Base-by-base conservation (phyloP, 1,140 invertebrate genomes). In the Lepeophtheirus salmonis region DNA sequence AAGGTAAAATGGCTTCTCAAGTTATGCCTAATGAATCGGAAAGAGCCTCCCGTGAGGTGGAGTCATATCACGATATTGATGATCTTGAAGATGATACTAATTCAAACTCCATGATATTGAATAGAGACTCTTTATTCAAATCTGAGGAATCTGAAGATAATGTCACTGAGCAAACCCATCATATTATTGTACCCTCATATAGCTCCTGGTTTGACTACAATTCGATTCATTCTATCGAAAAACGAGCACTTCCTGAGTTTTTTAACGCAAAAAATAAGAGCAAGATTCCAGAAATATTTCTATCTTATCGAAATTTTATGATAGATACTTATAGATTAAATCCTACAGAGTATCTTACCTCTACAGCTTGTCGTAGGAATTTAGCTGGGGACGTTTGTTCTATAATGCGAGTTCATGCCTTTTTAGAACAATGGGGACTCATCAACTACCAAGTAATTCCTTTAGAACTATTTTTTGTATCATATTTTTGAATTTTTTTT, bases 291-390 rank as follows among this genome's bases (percentile, higher is more conserved):
- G 95, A 99, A 76, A 87, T 90, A 64, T 97, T 95, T 75, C 78
- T 98, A 65, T 91, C 92, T 0, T 98, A 98, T 71, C 78, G 95
- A 63, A 99, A 99, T 74, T 99, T 99, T 71, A 99, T 99, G 92
- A 85, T 99, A 66, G 96, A 99, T 72, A 98, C 95, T 0, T 99
- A 99, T 72, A 80, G 96, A 62, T 74, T 99, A 54, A 99, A 99
- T 78, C 96, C 96, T 12, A 96, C 89, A 22, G 96, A 99, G 74
- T 99, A 99, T 68, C 80, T 99, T 60, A 98, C 96, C 2, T 91
- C 89, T 63, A 99, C 96, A 4, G 95, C 96, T 1, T 96, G 91
- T 70, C 77, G 96, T 6, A 79, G 96, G 50, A 99, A 99, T 76
- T 75, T 99, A 63, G 91, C 95, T 14, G 96, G 92, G 12, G 95